phyloP scores from a whole-genome alignment of 2,888 invertebrate species.

The Dugesia japonica region DNA sequence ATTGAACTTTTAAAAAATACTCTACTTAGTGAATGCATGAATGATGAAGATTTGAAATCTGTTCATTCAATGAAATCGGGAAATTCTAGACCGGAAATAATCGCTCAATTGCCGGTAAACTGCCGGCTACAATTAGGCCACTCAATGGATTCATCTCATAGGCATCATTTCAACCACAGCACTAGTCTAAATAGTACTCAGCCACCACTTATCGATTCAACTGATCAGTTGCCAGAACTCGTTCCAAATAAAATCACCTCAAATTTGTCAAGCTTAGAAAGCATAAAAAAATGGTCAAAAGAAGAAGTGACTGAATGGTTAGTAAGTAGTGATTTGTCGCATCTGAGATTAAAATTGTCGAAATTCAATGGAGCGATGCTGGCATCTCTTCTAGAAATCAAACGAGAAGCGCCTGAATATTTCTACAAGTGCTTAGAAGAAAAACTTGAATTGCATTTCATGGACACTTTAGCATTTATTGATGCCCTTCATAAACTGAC shows the following conservation, averaged over 20 bases:
- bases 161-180: background rate
- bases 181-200: background rate
- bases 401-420: conserved; percentile 41
- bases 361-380: conserved; percentile 41
- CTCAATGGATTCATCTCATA: background rate
- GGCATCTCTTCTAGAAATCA: conserved; percentile 40
- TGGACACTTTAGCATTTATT: conserved; percentile 40
- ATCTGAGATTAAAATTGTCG: conserved; percentile 35
- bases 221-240: conserved; percentile 4
- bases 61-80: conserved; percentile 4
- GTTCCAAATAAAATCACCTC: background rate
- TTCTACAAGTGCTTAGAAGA: conserved; percentile 41
- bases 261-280: background rate
- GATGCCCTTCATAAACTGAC: conserved; percentile 38
- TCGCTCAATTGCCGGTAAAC: conserved; percentile 1
- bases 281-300: background rate
- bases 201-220: background rate
- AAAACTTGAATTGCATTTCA: conserved; percentile 39
- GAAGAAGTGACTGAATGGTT: conserved; percentile 22
- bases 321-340: conserved; percentile 11
- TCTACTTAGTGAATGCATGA: conserved; percentile 1
- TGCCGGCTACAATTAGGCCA: conserved; percentile 20
- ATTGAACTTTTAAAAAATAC: conserved; percentile 13
- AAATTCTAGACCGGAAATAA: conserved; percentile 6
- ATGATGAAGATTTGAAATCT: conserved; percentile 5